phyloP scores from a whole-genome alignment of 2,113 vertebrate genomes.

The Anhinga rufa region DNA sequence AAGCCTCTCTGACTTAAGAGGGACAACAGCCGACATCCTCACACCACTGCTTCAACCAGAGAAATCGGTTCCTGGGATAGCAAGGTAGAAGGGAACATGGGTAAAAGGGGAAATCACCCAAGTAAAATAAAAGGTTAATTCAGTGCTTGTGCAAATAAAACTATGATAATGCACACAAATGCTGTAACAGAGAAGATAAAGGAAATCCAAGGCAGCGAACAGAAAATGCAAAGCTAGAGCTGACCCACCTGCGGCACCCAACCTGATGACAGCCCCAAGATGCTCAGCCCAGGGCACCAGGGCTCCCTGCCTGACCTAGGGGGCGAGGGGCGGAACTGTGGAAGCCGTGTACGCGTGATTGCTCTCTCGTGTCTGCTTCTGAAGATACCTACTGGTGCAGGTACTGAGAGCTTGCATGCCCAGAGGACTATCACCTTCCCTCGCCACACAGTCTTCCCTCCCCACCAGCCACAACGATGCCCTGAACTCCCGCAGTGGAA shows the following conservation, averaged over 20 bases:
- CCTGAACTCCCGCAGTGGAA: fast-evolving
- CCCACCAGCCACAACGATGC: background rate
- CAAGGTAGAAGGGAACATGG: background rate
- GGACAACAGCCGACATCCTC: too few species aligned
- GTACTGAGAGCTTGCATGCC: fast-evolving
- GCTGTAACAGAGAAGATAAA: background rate
- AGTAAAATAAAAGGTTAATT: background rate
- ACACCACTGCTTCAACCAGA: background rate
- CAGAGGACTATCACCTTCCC: background rate
- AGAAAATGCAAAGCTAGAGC: background rate
- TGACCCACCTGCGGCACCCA: background rate
- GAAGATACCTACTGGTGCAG: background rate
- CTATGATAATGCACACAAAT: background rate
- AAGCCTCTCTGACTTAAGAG: background rate
- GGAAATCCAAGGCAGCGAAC: background rate
- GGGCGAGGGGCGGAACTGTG: too few species aligned
- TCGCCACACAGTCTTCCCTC: too few species aligned
- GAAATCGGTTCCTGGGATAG: background rate
- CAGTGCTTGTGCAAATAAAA: background rate
- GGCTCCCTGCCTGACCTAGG: background rate
- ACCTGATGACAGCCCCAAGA: background rate
- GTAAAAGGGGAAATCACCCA: background rate
- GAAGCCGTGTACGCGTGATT: fast-evolving
- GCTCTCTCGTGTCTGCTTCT: background rate
- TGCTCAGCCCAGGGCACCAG: background rate